Evolutionary conservation across 2,113 vertebrate species (phyloP), one percentile per base, ranked within the genome.

Genomic region (Cephalopholis sonnerati): DNA sequence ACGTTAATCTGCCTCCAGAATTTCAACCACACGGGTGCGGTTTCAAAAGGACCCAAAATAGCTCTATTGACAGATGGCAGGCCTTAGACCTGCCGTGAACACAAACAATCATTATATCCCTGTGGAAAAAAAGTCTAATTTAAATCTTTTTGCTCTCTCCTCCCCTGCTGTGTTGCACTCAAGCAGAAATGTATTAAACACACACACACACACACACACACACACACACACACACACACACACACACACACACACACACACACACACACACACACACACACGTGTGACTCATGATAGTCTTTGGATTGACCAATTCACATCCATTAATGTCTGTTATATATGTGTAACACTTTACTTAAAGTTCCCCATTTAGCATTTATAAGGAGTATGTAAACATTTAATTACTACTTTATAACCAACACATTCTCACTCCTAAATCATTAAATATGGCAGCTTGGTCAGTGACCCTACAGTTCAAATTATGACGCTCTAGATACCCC

Each of bases 41-140:
- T 77, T 54, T 71, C 41, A 44, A 55, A 66, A 39, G 24, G 53
- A 74, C 58, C 88, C 50, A 83, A 81, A 90, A 92, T 79, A 88
- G 67, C 72, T 84, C 51, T 16, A 68, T 79, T 83, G 89, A 86
- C 91, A 93, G 91, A 93, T 92, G 89, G 89, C 77, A 51, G 59
- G 70, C 76, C 58, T 78, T 61, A 78, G 83, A 89, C 87, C 77
- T 82, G 74, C 82, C 11, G 59, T 66, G 66, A 86, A 82, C 46
- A 86, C 65, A 86, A 80, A 84, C 72, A 74, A 77, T 89, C 73
- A 48, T 72, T 72, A 50, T 63, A 18, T 84, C 74, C 74, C 85
- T 16, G 54, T 85, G 82, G 76, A 67, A 82, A 84, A 77, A 70
- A 55, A 5, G 64, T 66, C 66, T 59, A 50, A 74, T 91, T 87